A percentile compares a stretch with the other conserved stretches of the same genome.
phyloP scores from a whole-genome alignment of 2,888 invertebrate species.

The Synanthedon andrenaeformis region DNA sequence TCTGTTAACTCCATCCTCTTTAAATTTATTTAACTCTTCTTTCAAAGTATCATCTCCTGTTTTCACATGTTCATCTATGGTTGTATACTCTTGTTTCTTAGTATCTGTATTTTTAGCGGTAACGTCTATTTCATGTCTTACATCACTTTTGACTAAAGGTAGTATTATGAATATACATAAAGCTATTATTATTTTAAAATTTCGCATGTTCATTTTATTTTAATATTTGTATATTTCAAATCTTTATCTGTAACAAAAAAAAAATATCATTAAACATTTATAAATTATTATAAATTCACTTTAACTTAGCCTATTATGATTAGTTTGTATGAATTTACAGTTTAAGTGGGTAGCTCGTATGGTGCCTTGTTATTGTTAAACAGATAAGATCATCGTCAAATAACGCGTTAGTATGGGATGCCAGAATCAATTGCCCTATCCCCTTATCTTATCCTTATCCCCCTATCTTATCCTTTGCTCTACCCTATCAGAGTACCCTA shows the following conservation, averaged over 20 bases:
- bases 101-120: neutral
- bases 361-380: no score
- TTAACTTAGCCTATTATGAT: no score
- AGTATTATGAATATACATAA: slow-evolving; percentile 2
- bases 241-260: neutral
- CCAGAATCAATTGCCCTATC: no score
- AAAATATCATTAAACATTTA: neutral
- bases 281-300: no score
- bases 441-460: no score
- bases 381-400: no score
- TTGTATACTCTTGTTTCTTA: neutral
- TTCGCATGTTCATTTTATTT: no score
- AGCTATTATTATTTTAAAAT: neutral
- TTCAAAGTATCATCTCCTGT: neutral
- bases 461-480: no score
- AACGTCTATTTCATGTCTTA: slow-evolving; percentile 1
- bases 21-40: neutral
- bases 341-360: no score
- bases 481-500: no score
- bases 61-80: neutral
- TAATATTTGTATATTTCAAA: neutral
- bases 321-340: no score
- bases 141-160: neutral
- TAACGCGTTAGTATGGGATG: no score
- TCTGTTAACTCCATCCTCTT: neutral